A percentile compares a stretch with the other conserved stretches of the same genome.
phyloP scores from a whole-genome alignment of 2,797 vertebrate species.

The Peromyscus melanophrys region DNA sequence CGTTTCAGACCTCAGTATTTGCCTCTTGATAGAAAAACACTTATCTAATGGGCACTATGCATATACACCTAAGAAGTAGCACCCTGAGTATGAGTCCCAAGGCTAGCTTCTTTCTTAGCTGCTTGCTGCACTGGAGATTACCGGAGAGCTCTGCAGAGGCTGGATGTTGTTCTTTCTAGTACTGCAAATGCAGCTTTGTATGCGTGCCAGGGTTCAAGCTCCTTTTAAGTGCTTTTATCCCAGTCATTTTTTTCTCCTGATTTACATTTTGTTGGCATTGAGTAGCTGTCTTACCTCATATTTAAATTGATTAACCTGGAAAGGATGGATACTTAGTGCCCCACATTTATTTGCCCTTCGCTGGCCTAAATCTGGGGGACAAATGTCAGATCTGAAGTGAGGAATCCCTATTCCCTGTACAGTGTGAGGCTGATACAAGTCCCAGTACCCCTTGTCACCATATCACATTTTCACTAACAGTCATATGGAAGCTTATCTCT shows the following conservation, averaged over 20 bases:
- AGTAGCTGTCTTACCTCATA: slow-evolving; percentile 77
- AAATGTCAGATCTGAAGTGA: slow-evolving; percentile 18
- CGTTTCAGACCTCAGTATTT: slow-evolving; percentile 52
- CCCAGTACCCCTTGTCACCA: neutral
- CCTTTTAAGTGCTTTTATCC: slow-evolving; percentile 74
- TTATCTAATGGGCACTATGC: neutral
- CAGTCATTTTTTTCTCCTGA: slow-evolving; percentile 70
- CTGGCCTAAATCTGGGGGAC: slow-evolving; percentile 55
- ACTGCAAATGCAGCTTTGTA: slow-evolving; percentile 65
- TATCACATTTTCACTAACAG: neutral
- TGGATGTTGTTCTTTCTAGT: slow-evolving; percentile 36
- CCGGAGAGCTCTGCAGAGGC: slow-evolving; percentile 39
- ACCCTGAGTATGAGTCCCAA: neutral
- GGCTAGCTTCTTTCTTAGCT: slow-evolving; percentile 13
- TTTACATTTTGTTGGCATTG: slow-evolving; percentile 80
- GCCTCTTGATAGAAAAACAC: slow-evolving; percentile 48
- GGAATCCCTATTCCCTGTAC: neutral
- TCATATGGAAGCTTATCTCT: neutral
- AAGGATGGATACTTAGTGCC: slow-evolving; percentile 31
- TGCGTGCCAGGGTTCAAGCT: slow-evolving; percentile 69
- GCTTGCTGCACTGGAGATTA: neutral
- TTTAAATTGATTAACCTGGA: slow-evolving; percentile 75
- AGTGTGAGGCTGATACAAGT: neutral
- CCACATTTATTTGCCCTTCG: slow-evolving; percentile 56
- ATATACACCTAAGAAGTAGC: neutral